Evolutionary conservation across 2,113 vertebrate species (phyloP), one percentile per base, ranked within the genome.

Genomic region (Tragelaphus strepsiceros): DNA sequence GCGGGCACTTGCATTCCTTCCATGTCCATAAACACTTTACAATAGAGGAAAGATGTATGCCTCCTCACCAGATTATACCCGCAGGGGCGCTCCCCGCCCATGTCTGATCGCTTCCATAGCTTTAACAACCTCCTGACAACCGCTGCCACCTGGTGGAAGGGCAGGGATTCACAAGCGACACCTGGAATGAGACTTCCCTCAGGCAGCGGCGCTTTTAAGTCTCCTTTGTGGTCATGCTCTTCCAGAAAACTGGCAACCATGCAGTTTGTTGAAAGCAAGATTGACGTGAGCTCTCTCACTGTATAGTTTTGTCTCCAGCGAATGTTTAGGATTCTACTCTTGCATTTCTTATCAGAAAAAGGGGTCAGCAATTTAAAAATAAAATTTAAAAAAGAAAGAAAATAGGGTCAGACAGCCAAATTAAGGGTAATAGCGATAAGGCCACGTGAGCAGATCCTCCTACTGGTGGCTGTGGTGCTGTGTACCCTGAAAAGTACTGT

Each of bases 341-440:
- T 90, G 30, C 35, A 53, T 80, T 82, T 90, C 90, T 74, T 92
- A 51, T 67, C 17, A 51, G 77, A 56, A 82, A 96, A 64, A 53
- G 24, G 6, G 35, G 26, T 64, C 56, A 46, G 56, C n/a, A 71
- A 71, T 71, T 71, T 71, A 71, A 71, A 39, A 39, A 35, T 22
- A 71, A 71, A 39, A 12, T 39, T 71, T 22, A 11, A 71, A 71
- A 35, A 71, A 39, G 9, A 71, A 39, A 39, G 5, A 43, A 74
- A 94, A 64, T 80, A n/a, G 11, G 35, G 21, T 64, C 62, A 39
- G 61, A 51, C 3, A 13, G 35, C 58, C 80, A 88, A n/a, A 54
- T 12, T 32, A 30, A 64, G 59, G 12, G 53, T n/a, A 56, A 17
- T 21, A 11, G 3, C 5, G 24, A 53, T 30, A 71, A 12, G 61